Base-by-base conservation (phyloP, 2,797 vertebrate genomes). In the Enteromius treurensis region DNA sequence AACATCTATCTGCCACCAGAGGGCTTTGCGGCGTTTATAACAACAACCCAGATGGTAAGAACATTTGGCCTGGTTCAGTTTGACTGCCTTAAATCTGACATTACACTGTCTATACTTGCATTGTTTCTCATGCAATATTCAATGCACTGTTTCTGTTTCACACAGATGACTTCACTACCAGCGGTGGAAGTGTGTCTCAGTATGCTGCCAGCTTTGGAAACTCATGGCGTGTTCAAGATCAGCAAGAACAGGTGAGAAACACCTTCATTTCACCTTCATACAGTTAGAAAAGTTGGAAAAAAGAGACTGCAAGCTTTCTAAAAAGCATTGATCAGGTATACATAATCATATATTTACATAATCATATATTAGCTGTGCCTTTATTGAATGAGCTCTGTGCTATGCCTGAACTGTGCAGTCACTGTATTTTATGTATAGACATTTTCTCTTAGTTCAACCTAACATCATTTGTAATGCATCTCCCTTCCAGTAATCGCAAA, bases 11-110 rank as follows among this genome's bases (percentile, higher is more conserved):
- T 0, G 83, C 89, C 87, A 98, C 97, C 0, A 92, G 87, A 64
- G 97, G 98, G 2, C 94, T 99, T 34, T 98, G 98, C 1, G 97
- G 98, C 4, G 83, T 95, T 89, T 98, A 97, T 92, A 97, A 96
- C 45, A 93, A 94, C 4, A 88, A 90, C 21, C 90, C 92, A 0
- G 89, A 95, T 0, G 97, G 97, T 98, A 81, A 84, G 87, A 34
- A 40, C 9, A 0, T 49, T 15, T 5, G 1, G 49, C 19, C 3
- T 3, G 9, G 19, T 75, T 70, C 42, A 3, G 6, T 1, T 23
- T 37, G 29, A 1, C 15, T 26, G 9, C 14, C 19, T 37, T 37
- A 40, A 67, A 32, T 19, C 58, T 29, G 17, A 45, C 23, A n/a
- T 15, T 2, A 17, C 8, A 40, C 23, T 3, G 2, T 19, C 10